phyloP scores from a whole-genome alignment of 2,888 invertebrate genomes.

The Epinotia ramella region DNA sequence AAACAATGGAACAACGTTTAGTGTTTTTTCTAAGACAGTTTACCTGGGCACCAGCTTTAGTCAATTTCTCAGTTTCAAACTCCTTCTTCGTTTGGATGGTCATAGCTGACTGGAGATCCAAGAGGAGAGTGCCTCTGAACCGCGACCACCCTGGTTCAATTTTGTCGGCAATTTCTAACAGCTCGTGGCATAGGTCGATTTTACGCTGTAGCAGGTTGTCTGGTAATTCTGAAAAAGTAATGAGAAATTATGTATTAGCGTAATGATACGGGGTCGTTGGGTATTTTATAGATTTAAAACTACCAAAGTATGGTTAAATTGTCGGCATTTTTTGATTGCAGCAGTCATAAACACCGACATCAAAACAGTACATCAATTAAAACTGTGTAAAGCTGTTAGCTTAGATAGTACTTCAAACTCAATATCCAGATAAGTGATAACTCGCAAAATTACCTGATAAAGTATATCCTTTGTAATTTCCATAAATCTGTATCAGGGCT shows the following conservation, averaged over 20 bases:
- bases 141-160: conserved; percentile 88
- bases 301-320: not conserved
- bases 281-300: too few species aligned
- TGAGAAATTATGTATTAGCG: too few species aligned
- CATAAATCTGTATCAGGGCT: conserved; percentile 89
- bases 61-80: conserved; percentile 79
- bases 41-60: conserved; percentile 84
- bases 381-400: not conserved
- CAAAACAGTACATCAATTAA: not conserved
- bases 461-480: conserved; percentile 84
- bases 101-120: conserved; percentile 88
- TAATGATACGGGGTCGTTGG: too few species aligned
- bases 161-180: conserved; percentile 87
- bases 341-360: not conserved
- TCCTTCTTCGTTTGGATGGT: conserved; percentile 85
- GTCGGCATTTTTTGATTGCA: not conserved
- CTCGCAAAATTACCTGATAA: conserved; percentile 76
- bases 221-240: conserved; percentile 80
- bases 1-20: too few species aligned
- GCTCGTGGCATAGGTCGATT: conserved; percentile 87
- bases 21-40: conserved; percentile 16
- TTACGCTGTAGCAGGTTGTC: conserved; percentile 85
- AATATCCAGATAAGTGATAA: not conserved
- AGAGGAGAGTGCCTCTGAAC: conserved; percentile 87
- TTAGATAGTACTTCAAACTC: not conserved